Evolutionary conservation across 2,113 vertebrate species (phyloP).

Genomic region (Chaetorhynchus papuensis): DNA sequence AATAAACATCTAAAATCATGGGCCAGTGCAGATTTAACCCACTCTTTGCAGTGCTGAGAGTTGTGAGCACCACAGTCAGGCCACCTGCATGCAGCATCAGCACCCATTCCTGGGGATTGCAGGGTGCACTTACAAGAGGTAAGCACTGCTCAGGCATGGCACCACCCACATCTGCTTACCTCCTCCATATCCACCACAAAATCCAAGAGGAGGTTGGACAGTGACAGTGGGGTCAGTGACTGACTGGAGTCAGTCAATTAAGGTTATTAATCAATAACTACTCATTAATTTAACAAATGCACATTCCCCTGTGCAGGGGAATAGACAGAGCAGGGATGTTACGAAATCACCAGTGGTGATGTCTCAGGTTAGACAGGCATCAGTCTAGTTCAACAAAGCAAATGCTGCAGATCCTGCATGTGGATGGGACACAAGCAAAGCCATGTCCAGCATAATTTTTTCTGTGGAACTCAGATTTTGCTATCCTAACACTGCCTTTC

Average conservation of each 20-base stretch:
- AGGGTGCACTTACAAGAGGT: not conserved
- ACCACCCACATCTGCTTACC: not conserved
- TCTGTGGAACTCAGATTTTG: not conserved
- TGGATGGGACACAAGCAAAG: not conserved
- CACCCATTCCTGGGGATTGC: rapidly evolving
- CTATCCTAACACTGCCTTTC: not conserved
- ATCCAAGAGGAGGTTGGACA: not conserved
- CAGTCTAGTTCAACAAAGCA: not conserved
- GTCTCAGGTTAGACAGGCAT: not conserved
- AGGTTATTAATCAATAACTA: not conserved
- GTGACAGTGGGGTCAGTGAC: not conserved
- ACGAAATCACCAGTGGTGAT: not conserved
- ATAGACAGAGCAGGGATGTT: not conserved
- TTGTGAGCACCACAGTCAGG: not conserved
- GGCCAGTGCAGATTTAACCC: not conserved
- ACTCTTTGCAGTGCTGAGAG: not conserved
- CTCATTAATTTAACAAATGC: not conserved
- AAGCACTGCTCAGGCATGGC: rapidly evolving
- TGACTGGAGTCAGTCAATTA: no score
- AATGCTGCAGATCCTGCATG: not conserved
- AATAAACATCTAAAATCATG: not conserved
- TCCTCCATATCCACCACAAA: not conserved
- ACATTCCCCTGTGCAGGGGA: not conserved
- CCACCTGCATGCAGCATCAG: not conserved
- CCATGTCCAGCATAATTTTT: not conserved